Percentiles rank a stretch among this genome's conserved stretches.
Conservation (phyloP, 2,113 vertebrate genomes). For the Chascanopsetta lugubris region DNA sequence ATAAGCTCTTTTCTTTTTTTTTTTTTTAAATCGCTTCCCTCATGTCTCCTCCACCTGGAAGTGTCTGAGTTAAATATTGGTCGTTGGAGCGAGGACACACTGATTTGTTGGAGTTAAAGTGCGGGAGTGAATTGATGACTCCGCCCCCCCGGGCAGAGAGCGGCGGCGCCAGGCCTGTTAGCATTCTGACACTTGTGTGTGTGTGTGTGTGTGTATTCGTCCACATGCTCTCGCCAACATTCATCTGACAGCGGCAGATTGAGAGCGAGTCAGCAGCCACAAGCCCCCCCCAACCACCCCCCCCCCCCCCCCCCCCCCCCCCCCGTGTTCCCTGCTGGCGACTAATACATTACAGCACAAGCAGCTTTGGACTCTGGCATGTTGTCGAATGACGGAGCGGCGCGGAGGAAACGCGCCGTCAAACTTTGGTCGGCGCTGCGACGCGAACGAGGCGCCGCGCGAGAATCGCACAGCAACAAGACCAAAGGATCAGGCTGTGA, state of each 20-base stretch:
- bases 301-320: conserved; percentile 9
- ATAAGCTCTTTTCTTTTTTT: too few species aligned
- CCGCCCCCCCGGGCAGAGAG: conserved; percentile 36
- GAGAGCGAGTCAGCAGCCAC: conserved; percentile 49
- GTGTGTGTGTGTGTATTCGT: conserved; percentile 42
- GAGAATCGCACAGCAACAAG: too few species aligned
- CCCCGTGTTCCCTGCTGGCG: conserved; percentile 47
- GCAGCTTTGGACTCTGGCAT: conserved; percentile 31
- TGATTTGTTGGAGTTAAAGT: conserved; percentile 36
- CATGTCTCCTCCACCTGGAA: conserved; percentile 12
- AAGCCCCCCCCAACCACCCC: conserved; percentile 1
- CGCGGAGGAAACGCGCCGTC: neutral
- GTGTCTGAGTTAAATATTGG: neutral
- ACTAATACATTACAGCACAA: conserved; percentile 41
- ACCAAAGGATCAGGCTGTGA: too few species aligned
- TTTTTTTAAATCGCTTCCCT: conserved; percentile 36
- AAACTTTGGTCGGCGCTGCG: neutral
- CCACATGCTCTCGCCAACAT: conserved; percentile 53
- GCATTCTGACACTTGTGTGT: conserved; percentile 56
- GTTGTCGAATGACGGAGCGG: conserved; percentile 28
- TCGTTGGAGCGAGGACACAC: conserved; percentile 11
- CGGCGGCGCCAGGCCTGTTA: conserved; percentile 58
- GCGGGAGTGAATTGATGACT: conserved; percentile 43
- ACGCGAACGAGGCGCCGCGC: neutral
- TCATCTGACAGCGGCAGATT: conserved; percentile 51